Percentiles rank a stretch among this genome's conserved stretches.
Conservation (phyloP, 2,113 vertebrate species). For the Osmerus eperlanus region DNA sequence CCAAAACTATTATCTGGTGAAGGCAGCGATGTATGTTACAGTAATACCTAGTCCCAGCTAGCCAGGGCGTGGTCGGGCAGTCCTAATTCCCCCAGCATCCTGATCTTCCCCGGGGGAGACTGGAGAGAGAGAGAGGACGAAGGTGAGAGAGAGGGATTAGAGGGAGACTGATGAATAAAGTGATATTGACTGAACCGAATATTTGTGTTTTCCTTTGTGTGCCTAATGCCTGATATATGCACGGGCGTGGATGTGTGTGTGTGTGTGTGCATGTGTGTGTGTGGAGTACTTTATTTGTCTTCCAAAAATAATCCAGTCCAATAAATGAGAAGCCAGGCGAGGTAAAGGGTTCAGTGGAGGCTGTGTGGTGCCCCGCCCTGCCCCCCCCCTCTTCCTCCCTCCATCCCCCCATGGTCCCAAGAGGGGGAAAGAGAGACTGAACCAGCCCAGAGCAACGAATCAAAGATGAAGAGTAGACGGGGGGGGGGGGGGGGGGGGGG, state of each 20-base stretch:
- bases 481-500: not conserved
- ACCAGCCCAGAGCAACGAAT: not conserved
- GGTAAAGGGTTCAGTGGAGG: not conserved
- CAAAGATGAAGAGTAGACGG: not conserved
- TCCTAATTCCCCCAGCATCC: not conserved
- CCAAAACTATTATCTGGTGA: no score
- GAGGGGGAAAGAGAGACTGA: not conserved
- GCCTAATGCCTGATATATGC: slow-evolving; percentile 11
- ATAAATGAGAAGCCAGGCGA: not conserved
- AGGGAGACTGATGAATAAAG: slow-evolving; percentile 16
- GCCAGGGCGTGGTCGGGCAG: slow-evolving; percentile 18
- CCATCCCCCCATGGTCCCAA: not conserved
- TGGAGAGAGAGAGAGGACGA: not conserved
- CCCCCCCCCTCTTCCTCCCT: not conserved
- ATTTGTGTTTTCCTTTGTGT: not conserved
- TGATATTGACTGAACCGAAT: not conserved
- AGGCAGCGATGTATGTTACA: no score
- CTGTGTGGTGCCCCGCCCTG: not conserved
- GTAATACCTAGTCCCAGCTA: not conserved
- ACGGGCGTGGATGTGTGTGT: not conserved
- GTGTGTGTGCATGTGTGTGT: not conserved
- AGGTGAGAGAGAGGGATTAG: not conserved
- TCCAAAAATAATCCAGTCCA: not conserved
- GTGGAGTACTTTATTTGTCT: not conserved
- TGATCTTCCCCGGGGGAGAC: not conserved